Conservation (phyloP, 2,888 invertebrate species). For the Andrena chrysosceles region DNA sequence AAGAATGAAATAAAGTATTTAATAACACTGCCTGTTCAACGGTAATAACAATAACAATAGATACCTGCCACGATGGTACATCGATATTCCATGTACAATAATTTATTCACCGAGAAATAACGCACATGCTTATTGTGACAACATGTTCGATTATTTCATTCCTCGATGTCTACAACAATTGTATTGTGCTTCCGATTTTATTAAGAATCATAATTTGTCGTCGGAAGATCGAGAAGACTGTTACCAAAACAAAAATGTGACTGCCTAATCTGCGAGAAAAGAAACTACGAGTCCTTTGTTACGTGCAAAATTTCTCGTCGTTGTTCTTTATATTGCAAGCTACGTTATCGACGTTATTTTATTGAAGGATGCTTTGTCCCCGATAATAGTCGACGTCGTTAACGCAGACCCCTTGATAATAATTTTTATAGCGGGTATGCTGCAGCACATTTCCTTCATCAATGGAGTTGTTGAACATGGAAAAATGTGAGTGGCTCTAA, state of each 20-base stretch:
- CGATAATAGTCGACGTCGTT: conserved; percentile 3
- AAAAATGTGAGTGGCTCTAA: not conserved
- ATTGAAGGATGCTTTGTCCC: not conserved
- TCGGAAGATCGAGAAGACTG: conserved; percentile 25
- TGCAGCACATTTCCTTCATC: not conserved
- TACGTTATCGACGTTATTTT: conserved; percentile 6
- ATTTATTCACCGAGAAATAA: conserved; percentile 23
- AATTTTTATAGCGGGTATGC: conserved; percentile 2
- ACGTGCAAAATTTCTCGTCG: not conserved
- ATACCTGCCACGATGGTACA: conserved; percentile 2
- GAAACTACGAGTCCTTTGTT: conserved; percentile 25
- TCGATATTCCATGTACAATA: conserved; percentile 37
- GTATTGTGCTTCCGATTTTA: conserved; percentile 13
- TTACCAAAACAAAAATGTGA: conserved; percentile 11
- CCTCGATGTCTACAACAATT: conserved; percentile 5
- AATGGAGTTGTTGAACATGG: not conserved
- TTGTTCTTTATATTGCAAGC: conserved; percentile 1
- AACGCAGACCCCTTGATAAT: conserved; percentile 2
- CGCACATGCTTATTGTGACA: conserved; percentile 17
- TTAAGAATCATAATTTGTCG: conserved; percentile 2
- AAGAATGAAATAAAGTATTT: not conserved
- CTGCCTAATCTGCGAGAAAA: conserved; percentile 31
- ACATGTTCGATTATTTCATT: not conserved
- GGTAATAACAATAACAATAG: conserved; percentile 41
- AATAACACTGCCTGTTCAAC: conserved; percentile 50